Evolutionary conservation across 2,797 vertebrate species (phyloP), one percentile per base, ranked within the genome.

Genomic region (Coluber constrictor): DNA sequence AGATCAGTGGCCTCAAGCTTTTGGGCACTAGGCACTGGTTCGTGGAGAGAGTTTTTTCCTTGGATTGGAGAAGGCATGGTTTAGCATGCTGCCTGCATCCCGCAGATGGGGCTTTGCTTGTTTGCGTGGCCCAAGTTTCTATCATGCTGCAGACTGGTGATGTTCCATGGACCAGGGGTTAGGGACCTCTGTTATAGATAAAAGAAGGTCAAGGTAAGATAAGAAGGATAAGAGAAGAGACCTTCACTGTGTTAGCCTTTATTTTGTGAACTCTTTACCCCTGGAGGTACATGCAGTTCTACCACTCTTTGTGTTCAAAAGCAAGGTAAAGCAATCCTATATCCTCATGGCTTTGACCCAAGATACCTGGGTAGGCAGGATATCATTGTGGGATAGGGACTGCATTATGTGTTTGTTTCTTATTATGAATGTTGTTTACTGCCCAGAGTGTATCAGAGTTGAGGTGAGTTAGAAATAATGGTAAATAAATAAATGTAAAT

Each of bases 141-240:
- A 27, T 4, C 61, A 66, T 66, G 61, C 27, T 66, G 61, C 11
- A 4, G 12, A 66, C 27, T 27, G 13, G 29, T 66, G 61, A 10
- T 4, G 0, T 10, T 63, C 27, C 61, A 63, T 4, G 3, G 4
- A 61, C 10, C 9, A 0, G 27, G 27, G 4, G 11, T 29, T 29
- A 63, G 25, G 11, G 4, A 63, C 27, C 61, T 29, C 27, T 29
- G 11, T 66, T 66, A 66, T 70, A 70, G 66, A 32, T 70, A 32
- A 70, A 70, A 70, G 6, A 70, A 70, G 6, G 1, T 32, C n/a
- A 70, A 18, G 66, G 1, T 32, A 70, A 70, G n/a, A 32, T 15
- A 63, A 29, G 3, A 70, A 70, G 8, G 32, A 20, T 20, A 79
- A 23, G 32, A 79, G 7, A 43, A 79, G 32, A 79, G 8, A 74